These are phyloP conservation scores for Zygogramma bicolorata DNA, from an alignment of 2,888 invertebrate genomes.

Conservation along the genomic window DNA sequence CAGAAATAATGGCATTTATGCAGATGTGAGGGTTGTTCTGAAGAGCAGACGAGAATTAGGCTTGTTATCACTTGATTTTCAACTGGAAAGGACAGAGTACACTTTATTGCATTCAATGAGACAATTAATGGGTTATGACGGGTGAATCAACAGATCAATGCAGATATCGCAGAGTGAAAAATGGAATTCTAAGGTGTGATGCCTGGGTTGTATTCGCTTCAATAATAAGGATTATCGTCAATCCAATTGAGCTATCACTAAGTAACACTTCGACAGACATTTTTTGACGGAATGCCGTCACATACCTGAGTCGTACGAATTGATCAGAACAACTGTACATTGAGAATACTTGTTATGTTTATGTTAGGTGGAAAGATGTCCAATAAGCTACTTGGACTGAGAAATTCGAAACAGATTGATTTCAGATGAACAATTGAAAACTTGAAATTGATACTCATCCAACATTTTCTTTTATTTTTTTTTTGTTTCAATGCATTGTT, in stretches of 20 bases:
- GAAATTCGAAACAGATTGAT: too few species aligned
- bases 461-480: too few species aligned
- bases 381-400: too few species aligned
- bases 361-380: too few species aligned
- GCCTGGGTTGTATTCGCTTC: not conserved
- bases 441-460: too few species aligned
- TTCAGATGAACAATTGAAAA: too few species aligned
- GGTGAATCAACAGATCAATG: not conserved
- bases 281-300: too few species aligned
- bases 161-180: not conserved
- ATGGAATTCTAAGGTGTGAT: not conserved
- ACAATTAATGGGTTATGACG: not conserved
- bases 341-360: too few species aligned
- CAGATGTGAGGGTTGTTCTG: slow-evolving; percentile 32
- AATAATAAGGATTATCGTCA: not conserved
- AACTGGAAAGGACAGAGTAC: slow-evolving; percentile 8
- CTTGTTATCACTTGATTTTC: slow-evolving; percentile 34
- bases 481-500: too few species aligned
- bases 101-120: slow-evolving; percentile 19
- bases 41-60: slow-evolving; percentile 28
- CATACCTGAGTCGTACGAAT: too few species aligned
- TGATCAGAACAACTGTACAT: too few species aligned
- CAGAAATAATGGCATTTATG: slow-evolving; percentile 40
- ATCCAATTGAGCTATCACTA: not conserved
- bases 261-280: too few species aligned